These are phyloP conservation scores for Cisticola juncidis DNA, from an alignment of 2,113 vertebrate species.

Conservation along the genomic window DNA sequence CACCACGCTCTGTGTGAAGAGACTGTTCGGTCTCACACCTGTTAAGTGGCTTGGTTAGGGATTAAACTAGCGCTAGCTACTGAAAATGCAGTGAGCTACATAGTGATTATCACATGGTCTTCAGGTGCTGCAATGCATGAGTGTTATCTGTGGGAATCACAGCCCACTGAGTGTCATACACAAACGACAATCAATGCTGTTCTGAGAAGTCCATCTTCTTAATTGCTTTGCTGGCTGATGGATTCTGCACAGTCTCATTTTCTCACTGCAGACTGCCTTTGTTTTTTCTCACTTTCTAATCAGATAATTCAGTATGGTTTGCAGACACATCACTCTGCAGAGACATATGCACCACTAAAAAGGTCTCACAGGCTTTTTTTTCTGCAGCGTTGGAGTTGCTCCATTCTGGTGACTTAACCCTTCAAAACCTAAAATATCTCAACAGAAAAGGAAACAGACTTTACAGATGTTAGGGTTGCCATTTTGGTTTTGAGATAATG, in stretches of 20 bases:
- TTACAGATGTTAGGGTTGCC: neutral
- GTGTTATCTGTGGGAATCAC: neutral
- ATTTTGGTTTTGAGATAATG: constrained; percentile 35
- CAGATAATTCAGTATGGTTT: constrained; percentile 12
- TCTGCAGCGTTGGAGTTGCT: neutral
- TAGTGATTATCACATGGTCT: neutral
- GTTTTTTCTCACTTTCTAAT: neutral
- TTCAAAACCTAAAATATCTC: neutral
- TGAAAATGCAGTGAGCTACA: neutral
- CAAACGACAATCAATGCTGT: neutral
- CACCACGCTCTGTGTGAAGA: neutral
- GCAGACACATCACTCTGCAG: neutral
- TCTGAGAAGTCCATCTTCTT: constrained; percentile 9
- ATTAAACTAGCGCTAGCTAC: neutral
- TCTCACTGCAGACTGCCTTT: constrained; percentile 25
- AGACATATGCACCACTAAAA: neutral
- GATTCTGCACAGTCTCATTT: constrained; percentile 8
- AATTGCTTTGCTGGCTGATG: constrained; percentile 16
- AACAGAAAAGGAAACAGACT: constrained; percentile 5
- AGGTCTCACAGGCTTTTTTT: neutral
- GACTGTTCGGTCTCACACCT: neutral
- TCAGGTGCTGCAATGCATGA: neutral
- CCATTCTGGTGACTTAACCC: neutral
- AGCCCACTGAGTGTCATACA: neutral
- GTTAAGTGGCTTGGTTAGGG: neutral